Percentiles rank a stretch among this genome's conserved stretches.
phyloP scores from a whole-genome alignment of 2,113 vertebrate species.

The Laticauda laticaudata region DNA sequence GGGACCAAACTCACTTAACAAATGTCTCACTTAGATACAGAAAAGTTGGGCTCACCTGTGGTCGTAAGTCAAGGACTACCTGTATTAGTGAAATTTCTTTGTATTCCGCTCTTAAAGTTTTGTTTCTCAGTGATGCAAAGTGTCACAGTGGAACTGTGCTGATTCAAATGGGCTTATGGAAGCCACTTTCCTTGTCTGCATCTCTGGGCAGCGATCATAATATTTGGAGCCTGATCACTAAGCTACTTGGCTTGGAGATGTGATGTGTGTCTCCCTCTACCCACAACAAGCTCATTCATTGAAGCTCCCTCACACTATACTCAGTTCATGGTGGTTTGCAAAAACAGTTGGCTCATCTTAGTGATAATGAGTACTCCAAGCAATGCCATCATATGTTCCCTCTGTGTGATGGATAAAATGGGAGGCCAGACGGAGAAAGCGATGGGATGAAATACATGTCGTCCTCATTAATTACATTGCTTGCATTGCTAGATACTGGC shows the following conservation, averaged over 20 bases:
- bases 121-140: background rate
- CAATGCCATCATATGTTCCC: background rate
- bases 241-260: background rate
- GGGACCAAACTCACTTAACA: background rate
- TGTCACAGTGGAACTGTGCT: background rate
- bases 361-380: background rate
- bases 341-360: background rate
- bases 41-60: background rate
- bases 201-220: background rate
- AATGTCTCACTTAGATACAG: background rate
- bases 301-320: background rate
- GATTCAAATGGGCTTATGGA: background rate
- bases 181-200: background rate
- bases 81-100: background rate
- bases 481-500: constrained; percentile 15
- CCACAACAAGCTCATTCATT: background rate
- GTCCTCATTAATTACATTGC: constrained; percentile 21
- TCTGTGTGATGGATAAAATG: background rate
- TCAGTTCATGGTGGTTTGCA: background rate
- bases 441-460: background rate
- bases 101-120: background rate
- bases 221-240: background rate
- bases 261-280: background rate
- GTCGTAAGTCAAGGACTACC: background rate
- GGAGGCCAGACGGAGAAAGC: constrained; percentile 2